Conservation (phyloP, 53 echinoderm and acorn worm genomes). For the Hippasteria phrygiana region DNA sequence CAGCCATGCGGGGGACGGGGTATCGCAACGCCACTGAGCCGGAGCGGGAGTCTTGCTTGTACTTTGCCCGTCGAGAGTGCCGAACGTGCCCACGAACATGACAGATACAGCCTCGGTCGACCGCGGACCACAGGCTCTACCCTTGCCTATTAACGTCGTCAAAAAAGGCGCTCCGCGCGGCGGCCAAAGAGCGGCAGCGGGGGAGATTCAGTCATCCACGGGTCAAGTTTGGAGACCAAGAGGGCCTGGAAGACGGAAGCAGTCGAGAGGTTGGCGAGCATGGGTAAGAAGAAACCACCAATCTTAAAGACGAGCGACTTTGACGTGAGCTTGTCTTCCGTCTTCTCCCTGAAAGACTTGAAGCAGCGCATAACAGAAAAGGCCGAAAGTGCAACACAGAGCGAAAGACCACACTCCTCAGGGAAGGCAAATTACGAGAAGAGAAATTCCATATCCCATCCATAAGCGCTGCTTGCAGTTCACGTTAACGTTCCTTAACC, state of each 20-base stretch:
- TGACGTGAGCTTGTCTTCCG: slow-evolving; percentile 22
- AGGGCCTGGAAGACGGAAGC: slow-evolving; percentile 44
- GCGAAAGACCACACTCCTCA: background rate
- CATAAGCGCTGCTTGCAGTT: background rate
- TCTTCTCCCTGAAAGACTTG: slow-evolving; percentile 31
- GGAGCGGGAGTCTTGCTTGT: background rate
- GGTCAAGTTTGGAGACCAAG: slow-evolving; percentile 35
- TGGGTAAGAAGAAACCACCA: background rate
- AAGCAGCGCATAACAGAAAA: slow-evolving; percentile 17
- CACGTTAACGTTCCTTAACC: slow-evolving; percentile 33
- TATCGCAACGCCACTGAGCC: background rate
- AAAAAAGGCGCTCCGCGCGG: background rate
- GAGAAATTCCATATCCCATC: background rate
- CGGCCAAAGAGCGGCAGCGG: background rate
- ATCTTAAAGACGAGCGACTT: slow-evolving; percentile 12
- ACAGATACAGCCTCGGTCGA: background rate
- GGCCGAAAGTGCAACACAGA: slow-evolving; percentile 11
- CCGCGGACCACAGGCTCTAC: background rate
- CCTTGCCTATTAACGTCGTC: slow-evolving; percentile 15
- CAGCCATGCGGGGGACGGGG: background rate
- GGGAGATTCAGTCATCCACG: background rate
- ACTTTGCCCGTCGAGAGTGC: background rate
- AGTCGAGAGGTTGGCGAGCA: slow-evolving; percentile 33
- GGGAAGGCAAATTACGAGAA: background rate
- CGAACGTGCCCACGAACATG: background rate